These are phyloP conservation scores for Olivierus martensii DNA, from an alignment of 1,140 invertebrate genomes.

Conservation along the genomic window DNA sequence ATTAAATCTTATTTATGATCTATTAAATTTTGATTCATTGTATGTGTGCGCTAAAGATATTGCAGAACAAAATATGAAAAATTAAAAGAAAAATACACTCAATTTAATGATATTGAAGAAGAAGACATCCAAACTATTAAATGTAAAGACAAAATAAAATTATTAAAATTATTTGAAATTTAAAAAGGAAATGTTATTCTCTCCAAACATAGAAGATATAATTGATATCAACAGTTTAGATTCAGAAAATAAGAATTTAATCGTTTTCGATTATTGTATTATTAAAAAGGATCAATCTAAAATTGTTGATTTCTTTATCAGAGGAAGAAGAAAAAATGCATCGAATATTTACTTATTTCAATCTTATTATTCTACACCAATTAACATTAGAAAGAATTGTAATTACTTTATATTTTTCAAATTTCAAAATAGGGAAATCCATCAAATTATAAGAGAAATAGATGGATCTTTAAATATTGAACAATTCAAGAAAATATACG, in stretches of 20 bases:
- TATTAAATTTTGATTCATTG: no score
- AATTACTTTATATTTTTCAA: no score
- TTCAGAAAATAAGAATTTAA: background rate
- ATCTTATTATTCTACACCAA: no score
- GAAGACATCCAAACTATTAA: background rate
- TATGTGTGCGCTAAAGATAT: conserved; percentile 3
- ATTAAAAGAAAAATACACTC: background rate
- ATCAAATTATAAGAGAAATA: no score
- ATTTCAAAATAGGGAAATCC: no score
- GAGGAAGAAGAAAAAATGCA: background rate
- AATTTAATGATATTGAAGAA: background rate
- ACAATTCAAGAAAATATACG: no score
- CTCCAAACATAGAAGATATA: no score
- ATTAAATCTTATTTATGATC: background rate
- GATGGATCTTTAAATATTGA: no score
- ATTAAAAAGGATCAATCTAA: no score
- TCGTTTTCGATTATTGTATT: background rate
- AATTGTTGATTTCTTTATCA: background rate
- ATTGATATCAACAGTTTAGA: background rate
- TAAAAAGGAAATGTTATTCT: no score
- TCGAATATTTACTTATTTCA: background rate
- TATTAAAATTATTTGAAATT: background rate
- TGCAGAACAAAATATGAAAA: background rate
- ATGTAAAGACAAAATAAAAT: background rate
- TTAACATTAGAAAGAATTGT: no score